Percentiles rank a stretch among this genome's conserved stretches.
Evolutionary conservation across 2,113 vertebrate genomes (phyloP).

Genomic region (Ciconia stormi): DNA sequence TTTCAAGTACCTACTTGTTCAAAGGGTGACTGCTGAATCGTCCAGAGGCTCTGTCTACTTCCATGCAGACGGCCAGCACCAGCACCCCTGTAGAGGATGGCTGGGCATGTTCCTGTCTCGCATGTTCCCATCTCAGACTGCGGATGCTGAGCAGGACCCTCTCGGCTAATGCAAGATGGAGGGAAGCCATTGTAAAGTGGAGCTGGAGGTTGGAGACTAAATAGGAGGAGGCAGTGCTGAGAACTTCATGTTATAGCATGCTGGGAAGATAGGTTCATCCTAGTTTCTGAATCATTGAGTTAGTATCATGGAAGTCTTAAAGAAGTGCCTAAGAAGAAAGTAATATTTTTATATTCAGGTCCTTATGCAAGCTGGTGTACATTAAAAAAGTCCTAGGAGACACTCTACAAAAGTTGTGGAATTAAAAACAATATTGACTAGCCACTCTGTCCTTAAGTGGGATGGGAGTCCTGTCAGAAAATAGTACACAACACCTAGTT

Average conservation of each 20-base stretch:
- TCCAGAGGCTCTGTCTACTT: background rate
- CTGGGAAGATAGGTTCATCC: background rate
- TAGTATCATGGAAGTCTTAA: background rate
- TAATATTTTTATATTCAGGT: background rate
- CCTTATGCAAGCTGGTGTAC: background rate
- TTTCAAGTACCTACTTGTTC: background rate
- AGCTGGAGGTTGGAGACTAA: background rate
- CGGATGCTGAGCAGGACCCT: background rate
- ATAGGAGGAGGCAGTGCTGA: background rate
- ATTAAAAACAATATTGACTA: background rate
- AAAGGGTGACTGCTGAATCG: background rate
- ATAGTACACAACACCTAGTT: background rate
- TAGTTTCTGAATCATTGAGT: background rate
- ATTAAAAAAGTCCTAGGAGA: background rate
- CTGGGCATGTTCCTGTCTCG: background rate
- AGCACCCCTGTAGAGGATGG: background rate
- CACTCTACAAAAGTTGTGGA: background rate
- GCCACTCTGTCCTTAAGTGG: background rate
- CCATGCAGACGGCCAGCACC: background rate
- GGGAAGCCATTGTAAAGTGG: background rate
- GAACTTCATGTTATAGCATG: background rate
- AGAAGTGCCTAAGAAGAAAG: background rate
- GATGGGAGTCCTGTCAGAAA: background rate
- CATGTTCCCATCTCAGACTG: accelerated
- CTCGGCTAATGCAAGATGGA: background rate